Conservation (phyloP, 2,888 invertebrate species). For the Plutella xylostella region DNA sequence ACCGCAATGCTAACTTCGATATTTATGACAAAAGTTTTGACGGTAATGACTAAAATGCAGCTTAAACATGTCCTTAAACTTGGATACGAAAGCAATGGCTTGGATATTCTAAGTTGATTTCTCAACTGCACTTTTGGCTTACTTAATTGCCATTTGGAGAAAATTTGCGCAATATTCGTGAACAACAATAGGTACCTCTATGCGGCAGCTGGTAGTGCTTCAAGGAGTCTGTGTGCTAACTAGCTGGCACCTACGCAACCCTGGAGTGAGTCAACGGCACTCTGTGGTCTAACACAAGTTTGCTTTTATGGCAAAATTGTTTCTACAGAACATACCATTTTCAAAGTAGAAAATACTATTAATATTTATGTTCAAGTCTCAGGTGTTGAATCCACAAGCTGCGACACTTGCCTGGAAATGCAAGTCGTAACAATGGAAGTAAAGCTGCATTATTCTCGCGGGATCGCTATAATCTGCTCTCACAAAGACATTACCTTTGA, state of each 20-base stretch:
- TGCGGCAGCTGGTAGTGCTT: neutral
- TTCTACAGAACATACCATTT: too few species aligned
- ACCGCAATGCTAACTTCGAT: neutral
- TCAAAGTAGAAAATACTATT: too few species aligned
- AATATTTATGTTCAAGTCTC: too few species aligned
- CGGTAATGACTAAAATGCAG: neutral
- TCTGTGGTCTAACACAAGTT: slow-evolving; percentile 20
- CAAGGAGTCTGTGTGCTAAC: neutral
- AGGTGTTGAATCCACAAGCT: neutral
- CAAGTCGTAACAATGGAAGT: slow-evolving; percentile 39
- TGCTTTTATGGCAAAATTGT: neutral
- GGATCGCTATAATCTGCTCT: slow-evolving; percentile 31
- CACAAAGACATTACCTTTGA: slow-evolving; percentile 30
- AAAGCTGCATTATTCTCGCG: slow-evolving; percentile 40
- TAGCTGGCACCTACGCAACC: slow-evolving; percentile 28
- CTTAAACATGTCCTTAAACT: too few species aligned
- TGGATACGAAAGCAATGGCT: too few species aligned
- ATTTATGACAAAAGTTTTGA: slow-evolving; percentile 2
- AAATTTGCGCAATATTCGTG: neutral
- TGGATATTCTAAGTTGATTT: too few species aligned
- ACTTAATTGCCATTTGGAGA: neutral
- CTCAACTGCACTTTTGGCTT: too few species aligned
- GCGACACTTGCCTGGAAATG: slow-evolving; percentile 8
- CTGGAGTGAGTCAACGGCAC: slow-evolving; percentile 34
- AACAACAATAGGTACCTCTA: neutral